These are phyloP conservation scores for Malacosoma neustria DNA, from an alignment of 2,888 invertebrate species.

Conservation along the genomic window DNA sequence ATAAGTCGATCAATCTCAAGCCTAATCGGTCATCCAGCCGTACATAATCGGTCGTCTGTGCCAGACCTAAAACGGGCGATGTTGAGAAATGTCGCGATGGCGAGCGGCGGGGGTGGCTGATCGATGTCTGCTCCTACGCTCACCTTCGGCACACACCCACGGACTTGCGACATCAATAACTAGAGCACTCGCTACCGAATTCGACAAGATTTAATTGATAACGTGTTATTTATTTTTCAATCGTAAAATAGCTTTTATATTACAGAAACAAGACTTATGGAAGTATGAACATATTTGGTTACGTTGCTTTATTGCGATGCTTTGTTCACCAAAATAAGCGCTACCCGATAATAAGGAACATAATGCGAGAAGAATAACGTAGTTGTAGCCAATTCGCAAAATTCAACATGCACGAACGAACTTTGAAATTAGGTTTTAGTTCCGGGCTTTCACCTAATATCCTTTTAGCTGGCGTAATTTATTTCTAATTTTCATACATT, in stretches of 20 bases:
- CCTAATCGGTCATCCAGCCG: background rate
- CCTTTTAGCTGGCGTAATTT: background rate
- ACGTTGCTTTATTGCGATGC: conserved; percentile 20
- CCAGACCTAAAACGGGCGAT: conserved; percentile 27
- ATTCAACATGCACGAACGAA: background rate
- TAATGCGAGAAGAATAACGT: background rate
- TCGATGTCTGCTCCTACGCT: conserved; percentile 57
- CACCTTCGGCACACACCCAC: conserved; percentile 52
- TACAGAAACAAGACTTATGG: conserved; percentile 9
- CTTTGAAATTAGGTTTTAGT: background rate
- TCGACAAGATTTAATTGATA: conserved; percentile 40
- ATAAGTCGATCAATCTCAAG: too few relatives aligned
- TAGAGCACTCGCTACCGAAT: conserved; percentile 56
- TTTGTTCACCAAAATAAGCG: conserved; percentile 5
- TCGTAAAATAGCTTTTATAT: conserved; percentile 22
- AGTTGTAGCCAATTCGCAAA: background rate
- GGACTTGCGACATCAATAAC: conserved; percentile 55
- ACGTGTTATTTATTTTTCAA: conserved; percentile 24
- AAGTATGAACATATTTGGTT: conserved; percentile 18
- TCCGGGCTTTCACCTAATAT: background rate
- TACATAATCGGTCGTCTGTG: conserved; percentile 12
- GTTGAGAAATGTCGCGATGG: conserved; percentile 35
- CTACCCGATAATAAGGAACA: background rate
- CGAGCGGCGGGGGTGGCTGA: conserved; percentile 39
- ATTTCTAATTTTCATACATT: too few relatives aligned